Base-by-base conservation (phyloP, 2,113 vertebrate species). In the Anolis sagrei region DNA sequence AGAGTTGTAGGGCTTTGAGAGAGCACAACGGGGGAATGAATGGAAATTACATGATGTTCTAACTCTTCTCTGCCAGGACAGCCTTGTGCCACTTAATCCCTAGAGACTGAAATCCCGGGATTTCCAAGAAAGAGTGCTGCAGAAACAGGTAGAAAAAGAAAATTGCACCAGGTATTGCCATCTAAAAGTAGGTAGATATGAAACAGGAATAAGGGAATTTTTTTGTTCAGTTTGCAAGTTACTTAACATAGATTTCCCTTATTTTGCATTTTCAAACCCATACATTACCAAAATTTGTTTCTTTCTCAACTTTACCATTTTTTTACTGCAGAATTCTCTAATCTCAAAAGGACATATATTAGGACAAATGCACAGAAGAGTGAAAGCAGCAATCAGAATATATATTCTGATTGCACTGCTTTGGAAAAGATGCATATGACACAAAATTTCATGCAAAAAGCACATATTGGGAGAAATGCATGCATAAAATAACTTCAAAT, bases 41-140 rank as follows among this genome's bases (percentile, higher is more conserved):
- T 95, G 94, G 88, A 93, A 95, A 95, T 95, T 92, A 93, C 94
- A 95, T 93, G 92, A 95, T 95, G 93, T 95, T 93, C 92, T 87
- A 86, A 89, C 91, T 92, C 88, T 93, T 95, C 92, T 76, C 80
- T 89, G 87, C 92, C 90, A 82, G 89, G 89, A 91, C 89, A 92
- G 92, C 88, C 91, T 91, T 95, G 92, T 91, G 89, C 82, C 76
- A 79, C 74, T 92, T 94, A 93, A 95, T 94, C 92, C 90, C 70
- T 78, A 79, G 49, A 54, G 82, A 14, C 91, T 91, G 80, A 2
- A 0, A 84, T 81, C 62, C 89, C 87, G 89, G 77, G 74, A 68
- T 62, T 87, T 92, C 89, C 83, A 91, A 25, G 64, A 69, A 91
- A 80, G 39, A 36, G 72, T 44, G 44, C 36, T 0, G 1, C 61